These are phyloP conservation scores for Pseudomyrmex cubaensis DNA, from an alignment of 1,140 invertebrate species.

Conservation along the genomic window DNA sequence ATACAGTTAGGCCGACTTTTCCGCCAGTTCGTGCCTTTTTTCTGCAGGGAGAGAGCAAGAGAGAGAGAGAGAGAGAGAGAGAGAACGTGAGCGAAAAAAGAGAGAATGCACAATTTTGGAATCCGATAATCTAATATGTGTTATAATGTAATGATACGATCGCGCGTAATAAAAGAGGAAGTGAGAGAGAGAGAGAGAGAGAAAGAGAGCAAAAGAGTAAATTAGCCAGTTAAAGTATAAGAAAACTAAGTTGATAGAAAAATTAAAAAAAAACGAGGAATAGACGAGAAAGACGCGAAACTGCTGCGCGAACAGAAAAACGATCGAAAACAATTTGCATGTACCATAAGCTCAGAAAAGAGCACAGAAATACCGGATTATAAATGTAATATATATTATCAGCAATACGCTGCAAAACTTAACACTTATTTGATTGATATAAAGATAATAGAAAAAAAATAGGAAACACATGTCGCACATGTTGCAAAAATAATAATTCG, in stretches of 20 bases:
- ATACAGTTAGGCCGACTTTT: slow-evolving; percentile 86
- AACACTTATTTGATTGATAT: slow-evolving; percentile 56
- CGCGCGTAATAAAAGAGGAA: slow-evolving; percentile 37
- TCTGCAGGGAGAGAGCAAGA: slow-evolving; percentile 79
- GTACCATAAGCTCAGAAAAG: background rate
- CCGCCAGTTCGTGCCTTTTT: slow-evolving; percentile 86
- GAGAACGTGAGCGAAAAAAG: slow-evolving; percentile 51
- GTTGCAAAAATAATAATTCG: no score
- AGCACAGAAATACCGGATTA: slow-evolving; percentile 29
- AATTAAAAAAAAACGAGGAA: background rate
- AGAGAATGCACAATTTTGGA: slow-evolving; percentile 80
- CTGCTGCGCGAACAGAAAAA: slow-evolving; percentile 18
- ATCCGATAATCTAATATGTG: slow-evolving; percentile 80
- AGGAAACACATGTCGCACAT: background rate
- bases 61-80: slow-evolving; percentile 57
- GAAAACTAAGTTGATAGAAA: slow-evolving; percentile 45
- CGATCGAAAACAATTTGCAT: slow-evolving; percentile 23
- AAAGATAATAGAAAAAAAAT: slow-evolving; percentile 39
- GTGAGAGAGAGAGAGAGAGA: slow-evolving; percentile 43
- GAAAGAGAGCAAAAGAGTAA: slow-evolving; percentile 39
- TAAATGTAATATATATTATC: slow-evolving; percentile 65
- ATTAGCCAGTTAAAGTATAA: slow-evolving; percentile 52
- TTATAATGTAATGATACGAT: slow-evolving; percentile 73
- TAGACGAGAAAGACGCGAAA: background rate
- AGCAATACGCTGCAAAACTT: slow-evolving; percentile 38